Conservation (phyloP, 1,140 invertebrate species). For the Thaumetopoea pityocampa region DNA sequence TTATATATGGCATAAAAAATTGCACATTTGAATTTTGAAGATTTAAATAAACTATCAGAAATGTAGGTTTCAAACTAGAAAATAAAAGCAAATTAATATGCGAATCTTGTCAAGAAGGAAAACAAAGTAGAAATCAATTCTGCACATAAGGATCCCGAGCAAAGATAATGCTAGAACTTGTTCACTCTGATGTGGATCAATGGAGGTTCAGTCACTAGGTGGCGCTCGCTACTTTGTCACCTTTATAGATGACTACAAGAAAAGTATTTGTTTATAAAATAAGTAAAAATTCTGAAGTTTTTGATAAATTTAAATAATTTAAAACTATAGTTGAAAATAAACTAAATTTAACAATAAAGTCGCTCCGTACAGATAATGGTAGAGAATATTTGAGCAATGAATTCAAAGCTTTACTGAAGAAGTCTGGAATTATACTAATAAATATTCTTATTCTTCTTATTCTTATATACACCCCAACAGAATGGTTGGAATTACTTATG, state of each 20-base stretch:
- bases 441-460: conserved; percentile 18
- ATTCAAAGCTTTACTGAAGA: conserved; percentile 17
- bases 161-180: conserved; percentile 16
- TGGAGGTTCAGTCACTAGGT: conserved; percentile 43
- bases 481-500: no score
- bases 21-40: conserved; percentile 24
- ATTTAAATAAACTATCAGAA: conserved; percentile 22
- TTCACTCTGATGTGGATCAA: conserved; percentile 64
- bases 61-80: conserved; percentile 19
- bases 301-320: conserved; percentile 20
- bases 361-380: conserved; percentile 21
- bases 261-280: conserved; percentile 30
- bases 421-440: conserved; percentile 22
- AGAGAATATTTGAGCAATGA: conserved; percentile 25
- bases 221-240: conserved; percentile 55
- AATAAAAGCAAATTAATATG: conserved; percentile 21
- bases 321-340: conserved; percentile 23
- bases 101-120: conserved; percentile 23
- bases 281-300: conserved; percentile 23
- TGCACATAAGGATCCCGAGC: conserved; percentile 16
- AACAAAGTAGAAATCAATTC: conserved; percentile 22
- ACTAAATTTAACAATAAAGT: conserved; percentile 23
- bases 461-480: conserved; percentile 50
- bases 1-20: conserved; percentile 25
- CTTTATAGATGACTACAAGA: conserved; percentile 46